These are phyloP conservation scores for Zapornia atra DNA, from an alignment of 2,113 vertebrate genomes.

Conservation along the genomic window DNA sequence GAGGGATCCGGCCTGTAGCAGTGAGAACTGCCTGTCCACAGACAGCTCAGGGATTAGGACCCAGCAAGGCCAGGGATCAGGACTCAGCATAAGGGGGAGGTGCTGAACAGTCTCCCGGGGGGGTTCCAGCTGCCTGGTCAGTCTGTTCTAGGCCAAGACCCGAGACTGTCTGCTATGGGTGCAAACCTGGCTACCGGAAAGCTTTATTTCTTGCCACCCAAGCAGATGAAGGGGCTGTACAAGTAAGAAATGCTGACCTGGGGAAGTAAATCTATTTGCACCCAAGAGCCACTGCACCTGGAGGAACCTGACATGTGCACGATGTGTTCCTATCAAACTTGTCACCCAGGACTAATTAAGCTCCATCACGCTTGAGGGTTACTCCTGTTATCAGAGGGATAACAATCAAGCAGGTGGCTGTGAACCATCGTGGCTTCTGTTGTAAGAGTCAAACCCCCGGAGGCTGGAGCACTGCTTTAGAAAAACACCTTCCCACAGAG, in stretches of 20 bases:
- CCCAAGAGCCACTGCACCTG: not conserved
- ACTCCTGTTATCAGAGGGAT: not conserved
- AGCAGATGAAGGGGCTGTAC: not conserved
- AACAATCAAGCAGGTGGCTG: not conserved
- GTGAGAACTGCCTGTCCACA: not conserved
- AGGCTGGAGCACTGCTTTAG: fast-evolving
- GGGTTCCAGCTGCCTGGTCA: not conserved
- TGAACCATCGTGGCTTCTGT: not conserved
- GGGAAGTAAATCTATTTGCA: not conserved
- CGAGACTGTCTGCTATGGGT: not conserved
- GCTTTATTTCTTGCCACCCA: not conserved
- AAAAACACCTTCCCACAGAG: not conserved
- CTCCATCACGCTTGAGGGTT: not conserved
- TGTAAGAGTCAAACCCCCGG: not conserved
- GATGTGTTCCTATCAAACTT: not conserved
- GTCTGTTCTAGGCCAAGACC: not conserved
- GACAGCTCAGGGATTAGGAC: not conserved
- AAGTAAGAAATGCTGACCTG: not conserved
- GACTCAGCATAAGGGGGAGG: not conserved
- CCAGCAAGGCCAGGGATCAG: not conserved
- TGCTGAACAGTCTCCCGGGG: not conserved
- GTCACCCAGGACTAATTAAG: not conserved
- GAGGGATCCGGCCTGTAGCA: not conserved
- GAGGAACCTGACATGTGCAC: not conserved
- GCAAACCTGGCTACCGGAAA: not conserved